These are phyloP conservation scores for human (Homo sapiens) DNA, from an alignment of 2,113 vertebrate species.

Conservation along the genomic window DNA sequence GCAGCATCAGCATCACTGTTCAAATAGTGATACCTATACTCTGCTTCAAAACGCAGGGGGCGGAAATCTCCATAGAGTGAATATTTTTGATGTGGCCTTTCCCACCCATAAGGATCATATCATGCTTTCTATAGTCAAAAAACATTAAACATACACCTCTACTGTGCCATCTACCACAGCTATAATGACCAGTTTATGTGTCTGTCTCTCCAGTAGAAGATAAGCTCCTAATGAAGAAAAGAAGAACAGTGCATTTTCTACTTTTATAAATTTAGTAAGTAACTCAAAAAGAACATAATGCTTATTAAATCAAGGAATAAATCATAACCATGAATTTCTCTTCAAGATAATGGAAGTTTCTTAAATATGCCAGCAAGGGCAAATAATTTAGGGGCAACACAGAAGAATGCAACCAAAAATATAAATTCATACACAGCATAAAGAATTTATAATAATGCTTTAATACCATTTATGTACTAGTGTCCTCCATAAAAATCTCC, in stretches of 20 bases:
- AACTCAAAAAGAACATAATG: neutral
- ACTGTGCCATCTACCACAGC: neutral
- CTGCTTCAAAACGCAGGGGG: neutral
- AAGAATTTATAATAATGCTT: neutral
- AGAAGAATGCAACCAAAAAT: neutral
- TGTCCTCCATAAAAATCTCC: slow-evolving; percentile 9
- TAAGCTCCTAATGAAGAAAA: neutral
- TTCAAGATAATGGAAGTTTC: neutral
- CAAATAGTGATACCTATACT: neutral
- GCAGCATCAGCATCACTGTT: neutral
- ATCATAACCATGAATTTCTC: neutral
- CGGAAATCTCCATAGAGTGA: neutral
- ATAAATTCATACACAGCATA: neutral
- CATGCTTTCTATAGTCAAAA: neutral
- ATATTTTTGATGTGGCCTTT: neutral
- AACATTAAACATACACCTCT: neutral
- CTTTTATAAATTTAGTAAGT: neutral
- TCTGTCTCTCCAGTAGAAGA: neutral
- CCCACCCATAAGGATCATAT: neutral
- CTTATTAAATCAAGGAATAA: slow-evolving; percentile 1
- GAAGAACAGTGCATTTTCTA: neutral
- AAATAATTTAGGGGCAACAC: neutral
- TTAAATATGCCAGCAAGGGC: neutral
- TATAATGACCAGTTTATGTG: neutral
- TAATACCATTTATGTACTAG: slow-evolving; percentile 20